Evolutionary conservation across 2,113 vertebrate genomes (phyloP), one percentile per base, ranked within the genome.

Genomic region (Puntigrus tetrazona): DNA sequence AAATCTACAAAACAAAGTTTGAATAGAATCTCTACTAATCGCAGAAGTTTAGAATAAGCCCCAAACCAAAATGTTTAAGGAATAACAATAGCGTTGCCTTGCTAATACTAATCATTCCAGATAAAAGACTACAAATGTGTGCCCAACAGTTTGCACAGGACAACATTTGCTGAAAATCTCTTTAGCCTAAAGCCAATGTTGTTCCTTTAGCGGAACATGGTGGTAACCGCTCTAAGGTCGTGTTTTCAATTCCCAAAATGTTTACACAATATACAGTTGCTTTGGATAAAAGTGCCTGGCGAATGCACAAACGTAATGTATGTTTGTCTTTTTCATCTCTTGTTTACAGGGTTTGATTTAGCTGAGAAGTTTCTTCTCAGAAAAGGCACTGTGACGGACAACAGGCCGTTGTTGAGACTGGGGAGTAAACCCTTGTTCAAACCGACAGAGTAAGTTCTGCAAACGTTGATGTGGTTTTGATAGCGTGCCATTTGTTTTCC

Each of bases 321-420:
- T 38, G 14, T 69, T 13, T 36, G 52, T 20, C 31, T 45, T 57
- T 0, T 36, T 87, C 13, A 85, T 9, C 34, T 87, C 75, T 83
- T 69, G 88, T 88, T 94, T 90, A 25, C 91, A 99, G 98, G 98
- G 79, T 97, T 97, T 92, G 96, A 99, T 92, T 93, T 99, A 86
- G 95, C 95, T 77, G 95, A 97, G 88, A 96, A 92, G 57, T 99
- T 99, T 94, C 95, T 96, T 87, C 92, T 96, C 81, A 94, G 95
- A 83, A 96, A 92, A 84, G 93, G 95, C 38, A 94, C 95, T 22
- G 92, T 95, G 84, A 93, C 94, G 87, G 93, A 95, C 63, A 95
- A 96, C 89, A 94, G 95, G 90, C 86, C 91, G 8, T 95, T 96
- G 38, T 98, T 96, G 92, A 96, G 95, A 85, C 91, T 99, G 87